Evolutionary conservation across 1,140 invertebrate genomes (phyloP).

Genomic region (Melanaphis sacchari): DNA sequence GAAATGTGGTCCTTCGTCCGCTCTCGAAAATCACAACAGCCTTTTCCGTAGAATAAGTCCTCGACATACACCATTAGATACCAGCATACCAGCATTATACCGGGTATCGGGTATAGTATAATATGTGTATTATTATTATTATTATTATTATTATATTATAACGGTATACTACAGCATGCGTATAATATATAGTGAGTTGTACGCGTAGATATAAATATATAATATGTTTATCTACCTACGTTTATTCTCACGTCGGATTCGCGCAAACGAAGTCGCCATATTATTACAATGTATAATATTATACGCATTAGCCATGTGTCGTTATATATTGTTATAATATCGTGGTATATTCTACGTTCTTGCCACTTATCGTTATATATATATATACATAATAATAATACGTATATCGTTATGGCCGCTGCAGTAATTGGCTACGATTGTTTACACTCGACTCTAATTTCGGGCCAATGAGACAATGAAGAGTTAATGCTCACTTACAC

Average conservation of each 20-base stretch:
- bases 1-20: background rate
- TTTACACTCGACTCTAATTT: background rate
- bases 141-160: background rate
- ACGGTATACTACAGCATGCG: background rate
- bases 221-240: background rate
- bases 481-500: background rate
- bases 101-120: too few relatives aligned
- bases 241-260: background rate
- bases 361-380: too few relatives aligned
- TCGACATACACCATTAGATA: background rate
- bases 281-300: background rate
- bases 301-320: background rate
- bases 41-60: background rate
- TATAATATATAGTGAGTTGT: background rate
- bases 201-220: background rate
- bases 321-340: background rate
- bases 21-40: background rate
- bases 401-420: background rate
- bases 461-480: conserved; percentile 15
- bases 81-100: too few relatives aligned
- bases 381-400: background rate
- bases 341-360: too few relatives aligned
- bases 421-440: conserved; percentile 12
- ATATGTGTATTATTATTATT: too few relatives aligned
- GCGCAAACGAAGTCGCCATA: background rate